Conservation (phyloP, 35 echinoderm and acorn worm species). For the Lytechinus variegatus region DNA sequence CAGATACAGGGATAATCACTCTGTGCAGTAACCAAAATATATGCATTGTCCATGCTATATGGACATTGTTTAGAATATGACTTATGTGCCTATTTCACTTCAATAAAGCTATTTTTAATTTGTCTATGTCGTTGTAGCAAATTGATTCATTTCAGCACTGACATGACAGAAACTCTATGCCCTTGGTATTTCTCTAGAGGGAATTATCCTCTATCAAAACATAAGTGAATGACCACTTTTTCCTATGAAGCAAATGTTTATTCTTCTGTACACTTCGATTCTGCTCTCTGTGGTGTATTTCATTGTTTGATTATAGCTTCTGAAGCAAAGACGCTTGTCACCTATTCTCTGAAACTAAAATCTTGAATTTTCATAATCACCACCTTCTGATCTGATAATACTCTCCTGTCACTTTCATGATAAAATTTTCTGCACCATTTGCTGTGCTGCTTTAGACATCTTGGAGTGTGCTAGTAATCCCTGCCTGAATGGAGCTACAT, state of each 20-base stretch:
- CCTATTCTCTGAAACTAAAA: background rate
- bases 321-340: background rate
- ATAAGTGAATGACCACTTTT: background rate
- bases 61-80: too few species aligned
- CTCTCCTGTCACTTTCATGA: background rate
- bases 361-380: background rate
- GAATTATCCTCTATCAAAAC: background rate
- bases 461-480: slow-evolving; percentile 44
- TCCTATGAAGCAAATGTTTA: background rate
- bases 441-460: slow-evolving; percentile 33
- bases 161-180: background rate
- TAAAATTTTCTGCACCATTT: background rate
- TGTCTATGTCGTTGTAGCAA: too few species aligned
- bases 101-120: too few species aligned
- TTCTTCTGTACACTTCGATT: background rate
- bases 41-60: too few species aligned
- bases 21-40: too few species aligned
- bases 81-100: too few species aligned
- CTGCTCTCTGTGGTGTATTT: background rate
- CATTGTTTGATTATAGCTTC: background rate
- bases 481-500: slow-evolving; percentile 50
- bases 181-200: background rate
- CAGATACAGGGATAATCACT: background rate
- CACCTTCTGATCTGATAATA: background rate
- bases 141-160: too few species aligned